A percentile compares a stretch with the other conserved stretches of the same genome.
Evolutionary conservation across 1,140 invertebrate genomes (phyloP).

Genomic region (Zaprionus africanus): DNA sequence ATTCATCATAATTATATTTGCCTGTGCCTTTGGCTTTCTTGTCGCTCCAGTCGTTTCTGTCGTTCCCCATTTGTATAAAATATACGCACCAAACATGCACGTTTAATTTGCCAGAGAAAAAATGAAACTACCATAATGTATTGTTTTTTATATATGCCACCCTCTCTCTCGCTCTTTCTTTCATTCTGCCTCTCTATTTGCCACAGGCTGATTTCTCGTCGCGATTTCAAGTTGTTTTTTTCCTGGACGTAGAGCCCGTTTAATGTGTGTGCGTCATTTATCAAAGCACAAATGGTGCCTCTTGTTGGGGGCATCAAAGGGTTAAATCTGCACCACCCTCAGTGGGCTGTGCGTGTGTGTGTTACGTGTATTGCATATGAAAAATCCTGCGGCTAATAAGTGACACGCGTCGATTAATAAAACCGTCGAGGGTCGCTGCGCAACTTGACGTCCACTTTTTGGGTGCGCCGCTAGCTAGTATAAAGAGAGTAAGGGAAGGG

Average conservation of each 20-base stretch:
- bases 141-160: slow-evolving; percentile 40
- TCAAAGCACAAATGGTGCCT: slow-evolving; percentile 69
- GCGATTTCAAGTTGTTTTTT: slow-evolving; percentile 32
- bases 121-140: slow-evolving; percentile 58
- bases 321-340: slow-evolving; percentile 45
- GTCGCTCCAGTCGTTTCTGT: slow-evolving; percentile 30
- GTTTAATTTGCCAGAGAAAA: slow-evolving; percentile 67
- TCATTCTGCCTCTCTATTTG: background rate
- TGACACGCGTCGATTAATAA: slow-evolving; percentile 80
- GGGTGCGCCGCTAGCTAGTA: slow-evolving; percentile 1
- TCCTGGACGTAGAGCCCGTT: slow-evolving; percentile 41
- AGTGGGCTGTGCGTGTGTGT: background rate
- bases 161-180: slow-evolving; percentile 12
- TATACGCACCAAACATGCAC: slow-evolving; percentile 76
- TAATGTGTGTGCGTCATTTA: slow-evolving; percentile 72
- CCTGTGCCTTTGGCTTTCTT: slow-evolving; percentile 11
- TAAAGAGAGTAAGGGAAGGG: background rate
- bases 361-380: slow-evolving; percentile 65
- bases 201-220: slow-evolving; percentile 51
- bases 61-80: slow-evolving; percentile 58
- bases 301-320: slow-evolving; percentile 62
- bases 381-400: slow-evolving; percentile 80
- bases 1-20: slow-evolving; percentile 44
- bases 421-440: slow-evolving; percentile 41
- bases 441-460: slow-evolving; percentile 41